These are phyloP conservation scores for Crepidodera aurea DNA, from an alignment of 2,888 invertebrate species.

Conservation along the genomic window DNA sequence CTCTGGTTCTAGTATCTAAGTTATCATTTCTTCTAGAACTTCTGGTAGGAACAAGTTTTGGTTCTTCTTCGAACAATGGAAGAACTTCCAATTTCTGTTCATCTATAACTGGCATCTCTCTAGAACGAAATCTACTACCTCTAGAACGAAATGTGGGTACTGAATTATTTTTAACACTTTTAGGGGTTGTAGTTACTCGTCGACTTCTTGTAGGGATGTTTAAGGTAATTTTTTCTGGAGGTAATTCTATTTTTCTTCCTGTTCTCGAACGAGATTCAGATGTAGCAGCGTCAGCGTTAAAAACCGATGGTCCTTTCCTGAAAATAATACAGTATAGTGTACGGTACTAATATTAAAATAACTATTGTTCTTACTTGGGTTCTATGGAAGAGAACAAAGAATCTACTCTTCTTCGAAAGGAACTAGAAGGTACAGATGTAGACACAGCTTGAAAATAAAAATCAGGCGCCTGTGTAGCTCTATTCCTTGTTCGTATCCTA, in stretches of 20 bases:
- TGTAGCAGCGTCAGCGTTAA: slow-evolving; percentile 29
- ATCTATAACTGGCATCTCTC: slow-evolving; percentile 51
- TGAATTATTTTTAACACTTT: background rate
- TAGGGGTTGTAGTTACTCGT: slow-evolving; percentile 11
- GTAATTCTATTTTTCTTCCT: slow-evolving; percentile 26
- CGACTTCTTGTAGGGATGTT: slow-evolving; percentile 30
- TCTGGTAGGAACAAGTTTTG: slow-evolving; percentile 48
- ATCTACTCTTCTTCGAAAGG: slow-evolving; percentile 17
- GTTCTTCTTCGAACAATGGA: slow-evolving; percentile 57
- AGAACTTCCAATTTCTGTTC: slow-evolving; percentile 58
- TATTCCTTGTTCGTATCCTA: slow-evolving; percentile 40
- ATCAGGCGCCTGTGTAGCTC: slow-evolving; percentile 29
- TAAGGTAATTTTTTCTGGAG: slow-evolving; percentile 40
- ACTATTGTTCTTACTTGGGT: slow-evolving; percentile 22
- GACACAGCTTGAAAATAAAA: slow-evolving; percentile 13
- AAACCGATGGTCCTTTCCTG: slow-evolving; percentile 39
- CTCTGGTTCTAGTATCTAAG: background rate
- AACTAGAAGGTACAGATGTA: slow-evolving; percentile 15
- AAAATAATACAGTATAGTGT: background rate
- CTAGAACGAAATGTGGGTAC: slow-evolving; percentile 14
- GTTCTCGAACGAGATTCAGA: slow-evolving; percentile 29
- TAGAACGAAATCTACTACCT: slow-evolving; percentile 37
- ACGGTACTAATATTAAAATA: too few species aligned
- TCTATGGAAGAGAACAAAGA: slow-evolving; percentile 5
- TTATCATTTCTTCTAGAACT: background rate